Conservation (phyloP, 2,797 vertebrate genomes). For the Acomys russatus region DNA sequence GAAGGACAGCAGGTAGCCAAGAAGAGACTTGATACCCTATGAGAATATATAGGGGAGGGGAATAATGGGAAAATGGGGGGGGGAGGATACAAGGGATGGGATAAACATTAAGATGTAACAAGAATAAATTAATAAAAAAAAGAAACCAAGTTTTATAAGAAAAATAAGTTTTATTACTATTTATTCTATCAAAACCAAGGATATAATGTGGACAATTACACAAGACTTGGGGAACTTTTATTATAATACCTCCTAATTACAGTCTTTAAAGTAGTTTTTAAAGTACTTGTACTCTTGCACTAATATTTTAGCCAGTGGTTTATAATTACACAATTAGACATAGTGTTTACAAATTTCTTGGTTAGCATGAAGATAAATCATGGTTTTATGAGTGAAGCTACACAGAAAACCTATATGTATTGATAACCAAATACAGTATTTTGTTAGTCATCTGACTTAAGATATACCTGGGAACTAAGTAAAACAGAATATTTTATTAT, state of each 20-base stretch:
- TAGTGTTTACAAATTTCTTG: background rate
- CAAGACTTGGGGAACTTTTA: background rate
- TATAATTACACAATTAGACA: background rate
- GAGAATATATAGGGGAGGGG: no score
- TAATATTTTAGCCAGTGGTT: background rate
- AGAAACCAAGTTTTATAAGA: background rate
- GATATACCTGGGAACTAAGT: slow-evolving; percentile 52
- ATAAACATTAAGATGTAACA: no score
- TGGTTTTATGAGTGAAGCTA: slow-evolving; percentile 30
- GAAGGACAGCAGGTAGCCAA: no score
- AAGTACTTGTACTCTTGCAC: background rate
- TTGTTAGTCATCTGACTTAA: slow-evolving; percentile 18
- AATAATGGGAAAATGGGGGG: no score
- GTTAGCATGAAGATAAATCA: slow-evolving; percentile 49
- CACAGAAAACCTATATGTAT: slow-evolving; percentile 38
- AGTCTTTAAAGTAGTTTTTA: background rate
- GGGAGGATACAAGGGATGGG: no score
- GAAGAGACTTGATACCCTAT: no score
- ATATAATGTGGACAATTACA: background rate
- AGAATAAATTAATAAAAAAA: no score
- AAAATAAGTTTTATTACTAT: slow-evolving; percentile 29
- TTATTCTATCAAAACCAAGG: background rate
- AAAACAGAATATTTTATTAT: slow-evolving; percentile 20
- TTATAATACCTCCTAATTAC: background rate
- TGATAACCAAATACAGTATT: slow-evolving; percentile 5